Conservation (phyloP, 2,113 vertebrate species). For the Lepidothrix coronata region DNA sequence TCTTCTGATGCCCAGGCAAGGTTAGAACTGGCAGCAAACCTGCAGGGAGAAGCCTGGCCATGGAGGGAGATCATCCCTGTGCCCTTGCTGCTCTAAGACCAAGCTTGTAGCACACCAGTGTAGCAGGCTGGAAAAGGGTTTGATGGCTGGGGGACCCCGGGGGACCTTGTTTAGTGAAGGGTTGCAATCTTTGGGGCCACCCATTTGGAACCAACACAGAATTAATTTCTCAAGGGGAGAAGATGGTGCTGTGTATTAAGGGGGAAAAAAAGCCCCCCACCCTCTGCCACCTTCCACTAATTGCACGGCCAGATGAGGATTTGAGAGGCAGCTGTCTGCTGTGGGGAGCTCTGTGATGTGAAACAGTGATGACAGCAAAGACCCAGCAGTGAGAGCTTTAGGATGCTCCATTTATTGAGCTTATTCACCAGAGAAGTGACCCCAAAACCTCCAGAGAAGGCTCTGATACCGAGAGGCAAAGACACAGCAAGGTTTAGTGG, state of each 20-base stretch:
- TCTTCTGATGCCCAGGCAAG: not conserved
- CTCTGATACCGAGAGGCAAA: not conserved
- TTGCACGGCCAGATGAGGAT: not conserved
- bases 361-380: not conserved
- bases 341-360: not conserved
- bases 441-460: not conserved
- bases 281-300: not conserved
- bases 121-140: not conserved
- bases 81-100: not conserved
- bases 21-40: not conserved
- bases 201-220: slow-evolving; percentile 3
- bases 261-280: not conserved
- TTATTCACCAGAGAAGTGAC: not conserved
- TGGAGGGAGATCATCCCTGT: not conserved
- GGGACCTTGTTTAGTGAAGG: not conserved
- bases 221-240: slow-evolving; percentile 18
- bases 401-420: not conserved
- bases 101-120: fast-evolving
- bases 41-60: not conserved
- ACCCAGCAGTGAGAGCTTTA: not conserved
- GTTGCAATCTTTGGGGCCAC: not conserved
- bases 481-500: not conserved
- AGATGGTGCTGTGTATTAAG: not conserved
- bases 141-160: not conserved
- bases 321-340: not conserved